Evolutionary conservation across 1,140 invertebrate species (phyloP).

Genomic region (Bombus ignitus): DNA sequence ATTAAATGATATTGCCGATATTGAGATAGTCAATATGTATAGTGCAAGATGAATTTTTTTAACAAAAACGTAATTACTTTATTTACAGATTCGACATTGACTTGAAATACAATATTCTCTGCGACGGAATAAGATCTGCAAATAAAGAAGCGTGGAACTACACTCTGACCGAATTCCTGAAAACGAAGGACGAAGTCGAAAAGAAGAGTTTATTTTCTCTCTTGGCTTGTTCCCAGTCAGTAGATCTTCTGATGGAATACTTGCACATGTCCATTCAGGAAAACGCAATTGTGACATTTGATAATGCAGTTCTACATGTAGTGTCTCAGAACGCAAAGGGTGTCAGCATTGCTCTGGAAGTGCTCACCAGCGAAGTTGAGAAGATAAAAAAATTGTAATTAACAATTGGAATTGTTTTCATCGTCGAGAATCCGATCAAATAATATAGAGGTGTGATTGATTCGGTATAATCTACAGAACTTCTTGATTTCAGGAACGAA

Average conservation of each 20-base stretch:
- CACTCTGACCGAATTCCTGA: constrained; percentile 84
- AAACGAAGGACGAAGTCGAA: constrained; percentile 70
- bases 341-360: constrained; percentile 74
- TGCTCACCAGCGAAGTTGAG: constrained; percentile 21
- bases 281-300: constrained; percentile 59
- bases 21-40: too few relatives aligned
- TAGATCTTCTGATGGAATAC: constrained; percentile 9
- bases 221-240: constrained; percentile 55
- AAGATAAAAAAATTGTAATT: constrained; percentile 7
- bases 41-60: too few relatives aligned
- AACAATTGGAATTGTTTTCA: neutral
- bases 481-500: constrained; percentile 42
- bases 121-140: constrained; percentile 86
- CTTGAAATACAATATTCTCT: constrained; percentile 85
- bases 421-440: too few relatives aligned
- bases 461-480: too few relatives aligned
- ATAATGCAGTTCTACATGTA: constrained; percentile 74
- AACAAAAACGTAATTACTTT: neutral
- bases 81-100: constrained; percentile 81
- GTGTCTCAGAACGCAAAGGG: constrained; percentile 79
- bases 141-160: constrained; percentile 85
- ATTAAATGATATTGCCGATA: too few relatives aligned
- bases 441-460: too few relatives aligned
- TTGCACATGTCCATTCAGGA: constrained; percentile 28
- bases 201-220: neutral